A percentile compares a stretch with the other conserved stretches of the same genome.
phyloP scores from a whole-genome alignment of 2,113 vertebrate species.

The Saccopteryx leptura region DNA sequence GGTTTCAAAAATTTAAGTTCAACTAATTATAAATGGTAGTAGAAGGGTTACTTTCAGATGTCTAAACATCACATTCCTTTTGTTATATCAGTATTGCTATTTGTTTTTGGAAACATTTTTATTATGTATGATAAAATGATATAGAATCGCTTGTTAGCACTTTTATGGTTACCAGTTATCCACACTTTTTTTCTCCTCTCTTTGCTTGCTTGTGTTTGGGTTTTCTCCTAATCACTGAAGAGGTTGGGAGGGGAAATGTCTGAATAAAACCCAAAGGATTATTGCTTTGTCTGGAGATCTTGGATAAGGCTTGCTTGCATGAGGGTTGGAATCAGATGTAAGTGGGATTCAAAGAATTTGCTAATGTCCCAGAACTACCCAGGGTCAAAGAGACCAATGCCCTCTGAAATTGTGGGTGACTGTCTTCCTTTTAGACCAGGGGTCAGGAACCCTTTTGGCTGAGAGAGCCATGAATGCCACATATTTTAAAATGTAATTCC shows the following conservation, averaged over 20 bases:
- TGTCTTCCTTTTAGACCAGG: background rate
- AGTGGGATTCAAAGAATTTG: background rate
- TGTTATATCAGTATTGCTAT: background rate
- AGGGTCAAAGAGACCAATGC: background rate
- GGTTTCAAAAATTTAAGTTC: background rate
- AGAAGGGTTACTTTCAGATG: background rate
- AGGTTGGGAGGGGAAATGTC: background rate
- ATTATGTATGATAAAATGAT: background rate
- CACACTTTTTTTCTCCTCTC: background rate
- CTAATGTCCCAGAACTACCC: background rate
- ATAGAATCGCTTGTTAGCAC: background rate
- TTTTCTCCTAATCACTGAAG: conserved; percentile 3
- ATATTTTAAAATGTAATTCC: no score
- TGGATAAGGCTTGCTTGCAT: background rate
- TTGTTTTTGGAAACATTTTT: background rate
- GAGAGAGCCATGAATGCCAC: no score
- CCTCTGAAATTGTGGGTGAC: background rate
- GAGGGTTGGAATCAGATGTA: background rate
- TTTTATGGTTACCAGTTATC: background rate
- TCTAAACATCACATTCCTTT: background rate
- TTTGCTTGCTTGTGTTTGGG: background rate
- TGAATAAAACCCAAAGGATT: background rate
- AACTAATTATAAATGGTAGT: background rate
- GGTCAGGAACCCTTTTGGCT: no score
- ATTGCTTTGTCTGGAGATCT: background rate